These are phyloP conservation scores for Teleogryllus occipitalis DNA, from an alignment of 1,140 invertebrate genomes.

Conservation along the genomic window DNA sequence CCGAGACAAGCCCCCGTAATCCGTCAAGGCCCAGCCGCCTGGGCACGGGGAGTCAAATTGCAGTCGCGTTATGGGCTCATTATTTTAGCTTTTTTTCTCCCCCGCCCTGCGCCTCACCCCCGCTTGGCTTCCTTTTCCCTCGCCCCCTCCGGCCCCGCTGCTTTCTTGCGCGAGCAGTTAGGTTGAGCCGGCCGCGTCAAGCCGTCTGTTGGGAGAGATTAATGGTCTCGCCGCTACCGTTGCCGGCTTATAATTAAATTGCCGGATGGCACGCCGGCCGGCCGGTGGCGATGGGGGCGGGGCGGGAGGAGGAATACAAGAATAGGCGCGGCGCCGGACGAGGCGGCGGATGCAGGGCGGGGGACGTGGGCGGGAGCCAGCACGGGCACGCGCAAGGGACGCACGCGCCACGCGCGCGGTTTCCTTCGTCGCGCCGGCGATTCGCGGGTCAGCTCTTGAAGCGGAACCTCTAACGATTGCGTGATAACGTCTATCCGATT, in stretches of 20 bases:
- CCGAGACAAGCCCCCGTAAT: not conserved
- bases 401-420: too few species aligned
- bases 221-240: not conserved
- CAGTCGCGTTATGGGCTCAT: constrained; percentile 3
- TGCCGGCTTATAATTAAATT: constrained; percentile 1
- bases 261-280: not conserved
- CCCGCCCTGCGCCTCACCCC: not conserved
- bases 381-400: too few species aligned
- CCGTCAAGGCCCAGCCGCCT: not conserved
- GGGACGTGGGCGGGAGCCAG: too few species aligned
- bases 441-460: too few species aligned
- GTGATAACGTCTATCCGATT: too few species aligned
- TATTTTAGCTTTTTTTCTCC: not conserved
- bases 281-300: not conserved
- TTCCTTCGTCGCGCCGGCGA: too few species aligned
- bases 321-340: too few species aligned
- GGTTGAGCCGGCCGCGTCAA: not conserved
- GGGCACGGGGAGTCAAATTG: not conserved
- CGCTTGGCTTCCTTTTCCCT: not conserved
- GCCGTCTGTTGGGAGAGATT: not conserved
- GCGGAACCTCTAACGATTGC: too few species aligned
- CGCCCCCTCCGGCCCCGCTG: not conserved
- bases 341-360: too few species aligned
- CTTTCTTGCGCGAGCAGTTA: not conserved
- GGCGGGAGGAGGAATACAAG: too few species aligned